A percentile compares a stretch with the other conserved stretches of the same genome.
Evolutionary conservation across 2,113 vertebrate species (phyloP).

Genomic region (Cercopithecus mona): DNA sequence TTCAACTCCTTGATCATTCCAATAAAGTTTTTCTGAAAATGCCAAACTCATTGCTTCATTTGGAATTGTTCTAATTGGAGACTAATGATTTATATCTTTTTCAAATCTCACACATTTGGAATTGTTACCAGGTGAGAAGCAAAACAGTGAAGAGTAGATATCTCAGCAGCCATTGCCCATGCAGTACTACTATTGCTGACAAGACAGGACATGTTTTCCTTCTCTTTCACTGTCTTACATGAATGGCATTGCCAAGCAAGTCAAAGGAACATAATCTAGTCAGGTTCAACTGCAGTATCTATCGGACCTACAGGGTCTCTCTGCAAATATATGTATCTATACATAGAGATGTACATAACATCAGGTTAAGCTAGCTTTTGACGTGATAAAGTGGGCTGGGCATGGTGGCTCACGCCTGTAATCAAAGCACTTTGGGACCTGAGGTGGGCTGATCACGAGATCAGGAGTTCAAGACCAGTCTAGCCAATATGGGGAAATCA

Average conservation of each 20-base stretch:
- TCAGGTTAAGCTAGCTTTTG: not conserved
- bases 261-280: not conserved
- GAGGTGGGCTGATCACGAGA: too few species aligned
- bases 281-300: not conserved
- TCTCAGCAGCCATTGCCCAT: not conserved
- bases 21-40: constrained; percentile 69
- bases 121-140: constrained; percentile 45
- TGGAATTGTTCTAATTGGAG: constrained; percentile 46
- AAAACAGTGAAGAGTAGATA: constrained; percentile 11
- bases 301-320: not conserved
- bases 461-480: too few species aligned
- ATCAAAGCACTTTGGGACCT: too few species aligned
- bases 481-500: too few species aligned
- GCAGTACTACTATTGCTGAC: not conserved
- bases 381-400: not conserved
- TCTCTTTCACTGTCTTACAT: not conserved
- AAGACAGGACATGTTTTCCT: not conserved
- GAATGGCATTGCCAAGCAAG: not conserved
- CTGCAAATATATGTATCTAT: not conserved
- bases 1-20: constrained; percentile 67
- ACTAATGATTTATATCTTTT: constrained; percentile 47
- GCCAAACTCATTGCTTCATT: constrained; percentile 65
- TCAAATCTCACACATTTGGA: not conserved
- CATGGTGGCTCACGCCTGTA: too few species aligned
- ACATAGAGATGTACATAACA: not conserved